Conservation (phyloP, 2,113 vertebrate species). For the Agapornis roseicollis region DNA sequence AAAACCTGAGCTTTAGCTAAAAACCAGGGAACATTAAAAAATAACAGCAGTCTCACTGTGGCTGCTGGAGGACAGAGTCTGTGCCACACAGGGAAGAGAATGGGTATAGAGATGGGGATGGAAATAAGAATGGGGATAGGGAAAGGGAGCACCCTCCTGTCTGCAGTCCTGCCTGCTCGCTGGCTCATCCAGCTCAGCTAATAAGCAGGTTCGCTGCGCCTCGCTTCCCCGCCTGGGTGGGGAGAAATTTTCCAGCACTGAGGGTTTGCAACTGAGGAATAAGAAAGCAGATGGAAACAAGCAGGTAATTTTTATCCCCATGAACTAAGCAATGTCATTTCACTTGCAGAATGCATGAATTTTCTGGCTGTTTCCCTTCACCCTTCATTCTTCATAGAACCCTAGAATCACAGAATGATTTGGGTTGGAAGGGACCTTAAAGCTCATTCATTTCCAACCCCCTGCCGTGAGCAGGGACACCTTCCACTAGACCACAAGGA, state of each 20-base stretch:
- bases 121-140: background rate
- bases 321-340: background rate
- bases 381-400: background rate
- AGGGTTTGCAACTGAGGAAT: background rate
- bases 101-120: background rate
- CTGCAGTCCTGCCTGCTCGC: rapidly evolving
- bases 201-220: background rate
- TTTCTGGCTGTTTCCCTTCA: background rate
- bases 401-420: background rate
- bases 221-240: background rate
- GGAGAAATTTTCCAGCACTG: background rate
- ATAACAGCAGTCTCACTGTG: rapidly evolving
- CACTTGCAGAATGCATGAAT: background rate
- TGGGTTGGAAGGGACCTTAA: background rate
- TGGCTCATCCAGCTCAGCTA: background rate
- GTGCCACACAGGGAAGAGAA: rapidly evolving
- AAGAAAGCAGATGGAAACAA: background rate
- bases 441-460: background rate
- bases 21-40: background rate
- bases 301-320: background rate
- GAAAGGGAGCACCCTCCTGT: background rate
- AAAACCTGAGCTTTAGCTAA: background rate
- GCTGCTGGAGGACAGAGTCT: background rate
- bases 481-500: background rate
- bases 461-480: background rate